Conservation (phyloP, 2,113 vertebrate species). For the Cephalopholis sonnerati region DNA sequence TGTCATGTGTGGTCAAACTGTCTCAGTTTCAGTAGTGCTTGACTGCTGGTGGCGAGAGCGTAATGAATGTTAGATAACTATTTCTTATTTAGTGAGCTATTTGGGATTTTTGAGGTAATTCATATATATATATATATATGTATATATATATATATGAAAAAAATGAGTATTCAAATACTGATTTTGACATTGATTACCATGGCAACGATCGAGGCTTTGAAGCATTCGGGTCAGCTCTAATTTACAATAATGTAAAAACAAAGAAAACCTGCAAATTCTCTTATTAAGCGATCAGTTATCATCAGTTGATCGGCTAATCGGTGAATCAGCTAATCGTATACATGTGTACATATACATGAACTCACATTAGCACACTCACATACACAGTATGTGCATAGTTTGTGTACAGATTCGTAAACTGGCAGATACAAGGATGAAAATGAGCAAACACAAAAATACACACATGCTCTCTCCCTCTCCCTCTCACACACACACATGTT, state of each 20-base stretch:
- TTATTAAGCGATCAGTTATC: background rate
- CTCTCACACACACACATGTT: slow-evolving; percentile 17
- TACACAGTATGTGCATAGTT: background rate
- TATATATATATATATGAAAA: no score
- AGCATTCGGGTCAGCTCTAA: no score
- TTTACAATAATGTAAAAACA: background rate
- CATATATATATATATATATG: no score
- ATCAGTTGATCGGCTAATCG: background rate
- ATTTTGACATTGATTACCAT: no score
- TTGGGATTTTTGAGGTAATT: no score
- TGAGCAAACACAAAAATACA: background rate
- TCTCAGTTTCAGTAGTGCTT: no score
- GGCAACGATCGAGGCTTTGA: no score
- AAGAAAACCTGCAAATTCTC: background rate
- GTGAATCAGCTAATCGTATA: background rate
- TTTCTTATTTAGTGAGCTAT: no score
- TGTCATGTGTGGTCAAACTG: no score
- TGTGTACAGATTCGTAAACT: background rate
- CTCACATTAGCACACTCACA: background rate
- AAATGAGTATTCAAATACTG: no score
- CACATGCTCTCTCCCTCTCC: background rate
- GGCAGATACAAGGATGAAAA: background rate
- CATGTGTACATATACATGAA: background rate
- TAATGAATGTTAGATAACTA: no score
- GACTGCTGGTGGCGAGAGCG: no score